Base-by-base conservation (phyloP, 2,888 invertebrate genomes). In the Hofmannophila pseudospretella region DNA sequence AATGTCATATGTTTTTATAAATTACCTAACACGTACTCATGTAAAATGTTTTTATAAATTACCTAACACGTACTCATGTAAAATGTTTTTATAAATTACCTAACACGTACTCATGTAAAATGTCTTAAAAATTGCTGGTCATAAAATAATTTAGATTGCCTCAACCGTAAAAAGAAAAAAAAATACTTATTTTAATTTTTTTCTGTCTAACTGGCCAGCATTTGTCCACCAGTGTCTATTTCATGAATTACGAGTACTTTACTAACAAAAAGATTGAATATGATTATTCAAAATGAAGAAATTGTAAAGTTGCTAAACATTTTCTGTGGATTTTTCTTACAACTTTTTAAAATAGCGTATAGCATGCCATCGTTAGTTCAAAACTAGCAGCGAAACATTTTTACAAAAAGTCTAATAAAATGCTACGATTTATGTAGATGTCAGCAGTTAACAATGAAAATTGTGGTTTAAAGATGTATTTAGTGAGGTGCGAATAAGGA, bases 311-410 rank as follows among this genome's bases (percentile, higher is more conserved):
- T 25, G 22, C 29, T 8, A 7, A 27, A 12, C 8, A 13, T 35
- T 11, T 30, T 22, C 25, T 27, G 16, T 10, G 25, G 23, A 23
- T 23, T 23, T n/a, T 23, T 23, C 8, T 23, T 23, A 20, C 8
- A 7, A 20, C 20, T 23, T 28, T 4, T 29, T 25, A 34, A 44
- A 44, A 39, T 54, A 29, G 54, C 56, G 56, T 57, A 50, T 41
- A 13, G 39, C 51, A 53, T 57, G 57, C 57, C 31, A 54, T 43
- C 41, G 38, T 37, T 33, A 39, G 32, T 31, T 20, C 28, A 36
- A 37, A 40, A 31, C 29, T 20, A 28, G 22, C 22, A 30, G 22
- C 32, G 22, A 40, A 30, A 35, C 32, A 29, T 36, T 39, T 35
- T 32, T 20, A 26, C 27, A 38, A 42, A 40, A 38, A 22, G 30